Conservation (phyloP, 2,888 invertebrate genomes). For the Ectemnius cavifrons region DNA sequence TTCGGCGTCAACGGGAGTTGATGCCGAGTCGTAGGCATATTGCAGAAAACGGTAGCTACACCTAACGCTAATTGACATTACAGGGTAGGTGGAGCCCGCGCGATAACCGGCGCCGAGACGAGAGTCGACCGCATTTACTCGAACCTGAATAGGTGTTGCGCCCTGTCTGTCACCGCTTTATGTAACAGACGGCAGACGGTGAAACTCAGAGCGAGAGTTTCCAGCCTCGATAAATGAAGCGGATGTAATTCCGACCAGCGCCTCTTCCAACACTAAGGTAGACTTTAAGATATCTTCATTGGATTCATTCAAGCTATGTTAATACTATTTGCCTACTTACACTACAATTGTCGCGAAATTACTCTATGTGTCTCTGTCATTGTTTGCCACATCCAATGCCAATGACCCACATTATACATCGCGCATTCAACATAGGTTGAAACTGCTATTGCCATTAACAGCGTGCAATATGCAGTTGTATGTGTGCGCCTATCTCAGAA, state of each 20-base stretch:
- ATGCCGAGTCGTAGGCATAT: neutral
- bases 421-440: no score
- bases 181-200: constrained; percentile 19
- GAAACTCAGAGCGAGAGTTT: constrained; percentile 11
- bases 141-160: constrained; percentile 20
- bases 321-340: no score
- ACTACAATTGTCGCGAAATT: no score
- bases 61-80: no score
- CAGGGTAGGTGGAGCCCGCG: no score
- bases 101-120: no score
- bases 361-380: no score
- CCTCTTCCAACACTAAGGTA: neutral
- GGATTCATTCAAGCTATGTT: no score
- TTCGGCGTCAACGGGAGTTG: constrained; percentile 33
- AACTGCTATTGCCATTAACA: constrained; percentile 39
- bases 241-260: neutral
- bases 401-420: no score
- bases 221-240: neutral
- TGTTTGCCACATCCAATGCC: no score
- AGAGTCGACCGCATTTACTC: neutral
- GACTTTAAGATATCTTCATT: no score
- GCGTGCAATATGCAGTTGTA: constrained; percentile 48
- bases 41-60: no score
- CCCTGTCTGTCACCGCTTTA: constrained; percentile 26
- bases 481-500: constrained; percentile 16